Evolutionary conservation across 2,797 vertebrate genomes (phyloP).

Genomic region (Onychomys leucogaster): DNA sequence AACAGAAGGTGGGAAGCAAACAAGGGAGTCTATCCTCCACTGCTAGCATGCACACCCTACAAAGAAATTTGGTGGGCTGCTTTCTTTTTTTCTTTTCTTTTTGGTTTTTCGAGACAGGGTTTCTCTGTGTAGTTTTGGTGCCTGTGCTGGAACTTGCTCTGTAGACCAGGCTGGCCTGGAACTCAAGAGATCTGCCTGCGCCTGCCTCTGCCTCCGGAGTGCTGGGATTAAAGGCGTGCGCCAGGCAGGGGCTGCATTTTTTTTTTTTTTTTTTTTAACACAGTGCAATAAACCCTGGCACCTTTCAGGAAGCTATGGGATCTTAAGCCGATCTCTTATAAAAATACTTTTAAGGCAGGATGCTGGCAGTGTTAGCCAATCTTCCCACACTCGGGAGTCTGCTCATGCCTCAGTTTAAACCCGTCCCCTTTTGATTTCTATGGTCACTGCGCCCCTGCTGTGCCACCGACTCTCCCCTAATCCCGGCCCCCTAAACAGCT

Average conservation of each 20-base stretch:
- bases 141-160: not conserved
- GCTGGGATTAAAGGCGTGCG: too few relatives aligned
- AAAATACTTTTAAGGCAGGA: conserved; percentile 43
- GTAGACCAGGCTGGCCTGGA: too few relatives aligned
- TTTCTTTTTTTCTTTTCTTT: too few relatives aligned
- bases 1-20: not conserved
- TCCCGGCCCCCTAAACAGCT: not conserved
- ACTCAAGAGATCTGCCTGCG: not conserved
- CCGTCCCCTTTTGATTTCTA: not conserved
- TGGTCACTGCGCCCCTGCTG: not conserved
- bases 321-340: not conserved
- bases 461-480: conserved; percentile 37
- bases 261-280: not conserved
- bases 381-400: conserved; percentile 5
- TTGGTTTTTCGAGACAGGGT: not conserved
- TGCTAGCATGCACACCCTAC: not conserved
- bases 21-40: not conserved
- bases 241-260: too few relatives aligned
- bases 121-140: not conserved
- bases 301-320: not conserved
- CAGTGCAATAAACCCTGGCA: not conserved
- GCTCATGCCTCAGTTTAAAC: not conserved
- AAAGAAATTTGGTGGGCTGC: not conserved
- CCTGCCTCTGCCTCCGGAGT: too few relatives aligned
- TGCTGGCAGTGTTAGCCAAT: conserved; percentile 3